Evolutionary conservation across 2,113 vertebrate genomes (phyloP), one percentile per base, ranked within the genome.

Genomic region (Antennarius striatus): DNA sequence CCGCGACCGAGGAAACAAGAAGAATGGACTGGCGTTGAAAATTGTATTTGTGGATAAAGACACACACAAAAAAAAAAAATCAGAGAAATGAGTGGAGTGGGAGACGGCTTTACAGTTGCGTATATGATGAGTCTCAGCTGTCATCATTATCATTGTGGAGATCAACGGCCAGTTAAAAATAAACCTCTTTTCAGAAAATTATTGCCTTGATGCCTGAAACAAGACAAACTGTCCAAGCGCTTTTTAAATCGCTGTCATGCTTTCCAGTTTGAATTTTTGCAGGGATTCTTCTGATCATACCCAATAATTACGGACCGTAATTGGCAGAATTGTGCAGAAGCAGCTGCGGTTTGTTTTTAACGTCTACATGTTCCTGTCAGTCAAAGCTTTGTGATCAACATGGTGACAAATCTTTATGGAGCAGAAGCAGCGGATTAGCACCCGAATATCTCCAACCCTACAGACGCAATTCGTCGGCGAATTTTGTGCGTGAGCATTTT

Each of bases 381-480:
- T 82, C 78, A 83, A 61, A 75, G 62, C 54, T 78, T 68, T 55
- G 47, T 17, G 47, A 57, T 30, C 59, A 83, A 83, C n/a, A 28
- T 48, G 60, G 56, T 67, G 40, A 73, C 56, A 76, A 82, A 80
- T 75, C 51, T 51, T 43, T 71, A 79, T n/a, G 3, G 36, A 49
- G 54, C 63, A 83, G 68, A 77, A 73, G 73, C 64, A 42, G 29
- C 3, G 66, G 73, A 85, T 80, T 80, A 78, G 53, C 63, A 61
- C 47, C 45, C 43, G 39, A 80, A 76, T 68, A 75, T 65, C 73
- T 78, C 57, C 75, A 81, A 51, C 52, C 49, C 63, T 75, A 70
- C 77, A 66, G 73, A 64, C 75, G 75, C 66, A 79, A 71, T 61
- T 72, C 56, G 4, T 68, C 65, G 22, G 15, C 12, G 52, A 70